Evolutionary conservation across 2,888 invertebrate genomes (phyloP).

Genomic region (Morpho helenor): DNA sequence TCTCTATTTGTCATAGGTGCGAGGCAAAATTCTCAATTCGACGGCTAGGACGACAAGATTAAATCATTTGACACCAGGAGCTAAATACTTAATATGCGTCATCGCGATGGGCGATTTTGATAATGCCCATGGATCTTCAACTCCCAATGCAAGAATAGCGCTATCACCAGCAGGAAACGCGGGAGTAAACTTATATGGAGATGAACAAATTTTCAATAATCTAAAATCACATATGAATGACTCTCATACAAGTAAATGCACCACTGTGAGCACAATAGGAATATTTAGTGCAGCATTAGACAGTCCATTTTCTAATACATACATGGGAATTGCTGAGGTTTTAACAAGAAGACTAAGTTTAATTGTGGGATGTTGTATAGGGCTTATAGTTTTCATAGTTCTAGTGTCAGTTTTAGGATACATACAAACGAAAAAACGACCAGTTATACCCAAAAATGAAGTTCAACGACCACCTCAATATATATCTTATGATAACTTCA

Average conservation of each 20-base stretch:
- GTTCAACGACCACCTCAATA: conserved; percentile 87
- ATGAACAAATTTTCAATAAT: conserved; percentile 77
- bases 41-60: conserved; percentile 86
- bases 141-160: conserved; percentile 75
- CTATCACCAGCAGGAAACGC: conserved; percentile 52
- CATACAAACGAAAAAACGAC: conserved; percentile 90
- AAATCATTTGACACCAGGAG: conserved; percentile 86
- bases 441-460: conserved; percentile 86
- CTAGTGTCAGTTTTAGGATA: conserved; percentile 91
- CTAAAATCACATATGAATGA: conserved; percentile 75
- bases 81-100: conserved; percentile 92
- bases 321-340: conserved; percentile 85
- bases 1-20: conserved; percentile 75
- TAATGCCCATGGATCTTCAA: conserved; percentile 63
- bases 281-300: conserved; percentile 82
- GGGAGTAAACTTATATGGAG: conserved; percentile 73
- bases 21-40: conserved; percentile 86
- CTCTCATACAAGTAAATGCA: conserved; percentile 87
- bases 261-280: conserved; percentile 86
- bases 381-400: conserved; percentile 90
- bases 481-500: conserved; percentile 83
- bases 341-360: conserved; percentile 89
- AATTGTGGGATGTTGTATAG: conserved; percentile 92
- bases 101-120: conserved; percentile 87
- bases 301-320: conserved; percentile 80